Base-by-base conservation (phyloP, 1,140 invertebrate genomes). In the Cherax quadricarinatus region DNA sequence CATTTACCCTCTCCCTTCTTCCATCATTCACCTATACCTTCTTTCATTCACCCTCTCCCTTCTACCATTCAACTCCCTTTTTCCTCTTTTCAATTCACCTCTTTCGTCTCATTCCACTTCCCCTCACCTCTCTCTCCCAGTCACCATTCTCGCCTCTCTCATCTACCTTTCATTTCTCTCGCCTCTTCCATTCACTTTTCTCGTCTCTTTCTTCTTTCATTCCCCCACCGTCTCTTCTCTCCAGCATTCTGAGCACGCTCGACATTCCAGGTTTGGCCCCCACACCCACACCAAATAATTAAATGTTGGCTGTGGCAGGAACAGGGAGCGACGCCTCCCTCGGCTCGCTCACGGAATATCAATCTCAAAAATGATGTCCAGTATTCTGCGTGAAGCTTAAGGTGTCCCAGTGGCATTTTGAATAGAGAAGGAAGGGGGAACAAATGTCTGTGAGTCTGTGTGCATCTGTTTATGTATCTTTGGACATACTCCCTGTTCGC, bases 251-350 rank as follows among this genome's bases (percentile, higher is more conserved):
- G 5, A 12, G 5, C 66, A 21, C 16, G 16, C 14, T 70, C 66
- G 18, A 70, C 66, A 70, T 70, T 70, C 66, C 66, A 21, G 16
- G 21, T n/a, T 70, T 12, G 5, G 16, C 66, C 66, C 16, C 66
- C 66, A 70, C 66, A n/a, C 66, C 66, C 66, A 70, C 66, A 70
- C 66, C 66, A 70, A 70, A 70, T 70, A 70, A 70, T 70, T 70
- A 70, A 70, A 70, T 70, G 66, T 70, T 18, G 66, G 66, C 66
- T 70, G 16, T 21, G 66, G 16, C 66, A 70, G 66, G 66, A 70
- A 70, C 16, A 70, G 66, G 66, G 66, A 70, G 66, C 66, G 66
- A 18, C 66, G 66, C 66, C 66, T 16, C 66, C 18, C 66, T 6
- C 66, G 14, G 14, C 21, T 18, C 21, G 66, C 66, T 2, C 5